phyloP scores from a whole-genome alignment of 1,140 invertebrate genomes.

The Augochlora pura region DNA sequence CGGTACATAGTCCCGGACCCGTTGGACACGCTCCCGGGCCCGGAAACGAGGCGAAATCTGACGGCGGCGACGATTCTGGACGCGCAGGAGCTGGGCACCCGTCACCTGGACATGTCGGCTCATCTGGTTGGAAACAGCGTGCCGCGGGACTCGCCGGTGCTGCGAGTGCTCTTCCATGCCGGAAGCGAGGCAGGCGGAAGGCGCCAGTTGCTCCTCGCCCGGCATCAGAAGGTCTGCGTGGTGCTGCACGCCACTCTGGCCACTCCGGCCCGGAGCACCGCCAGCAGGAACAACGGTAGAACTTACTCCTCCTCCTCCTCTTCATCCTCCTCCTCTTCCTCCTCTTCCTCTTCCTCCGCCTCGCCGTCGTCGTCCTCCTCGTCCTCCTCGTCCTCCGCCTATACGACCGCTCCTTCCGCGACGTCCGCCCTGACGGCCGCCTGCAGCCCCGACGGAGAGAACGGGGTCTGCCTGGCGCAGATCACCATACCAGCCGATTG shows the following conservation, averaged over 20 bases:
- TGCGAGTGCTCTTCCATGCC: conserved; percentile 94
- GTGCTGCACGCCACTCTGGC: conserved; percentile 86
- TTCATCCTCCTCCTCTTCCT: conserved; percentile 63
- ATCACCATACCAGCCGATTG: conserved; percentile 90
- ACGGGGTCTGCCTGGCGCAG: conserved; percentile 93
- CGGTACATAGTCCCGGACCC: conserved; percentile 92
- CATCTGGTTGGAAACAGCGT: conserved; percentile 93
- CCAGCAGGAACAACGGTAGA: conserved; percentile 39
- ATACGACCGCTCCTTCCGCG: conserved; percentile 19
- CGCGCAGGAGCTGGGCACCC: conserved; percentile 85
- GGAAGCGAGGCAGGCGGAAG: conserved; percentile 88
- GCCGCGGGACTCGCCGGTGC: conserved; percentile 90
- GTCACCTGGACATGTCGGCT: conserved; percentile 92
- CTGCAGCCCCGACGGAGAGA: conserved; percentile 93
- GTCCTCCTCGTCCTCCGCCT: conserved; percentile 60
- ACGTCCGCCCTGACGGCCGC: conserved; percentile 85
- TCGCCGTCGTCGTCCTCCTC: conserved; percentile 63
- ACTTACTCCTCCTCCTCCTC: conserved; percentile 48
- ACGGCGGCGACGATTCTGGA: conserved; percentile 78
- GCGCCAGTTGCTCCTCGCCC: conserved; percentile 78
- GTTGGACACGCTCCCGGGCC: conserved; percentile 80
- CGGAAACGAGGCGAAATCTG: conserved; percentile 67
- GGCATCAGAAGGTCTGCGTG: conserved; percentile 86
- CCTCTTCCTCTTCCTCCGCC: conserved; percentile 6
- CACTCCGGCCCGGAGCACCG: conserved; percentile 39